Base-by-base conservation (phyloP, 1,140 invertebrate species). In the Caenorhabditis remanei region DNA sequence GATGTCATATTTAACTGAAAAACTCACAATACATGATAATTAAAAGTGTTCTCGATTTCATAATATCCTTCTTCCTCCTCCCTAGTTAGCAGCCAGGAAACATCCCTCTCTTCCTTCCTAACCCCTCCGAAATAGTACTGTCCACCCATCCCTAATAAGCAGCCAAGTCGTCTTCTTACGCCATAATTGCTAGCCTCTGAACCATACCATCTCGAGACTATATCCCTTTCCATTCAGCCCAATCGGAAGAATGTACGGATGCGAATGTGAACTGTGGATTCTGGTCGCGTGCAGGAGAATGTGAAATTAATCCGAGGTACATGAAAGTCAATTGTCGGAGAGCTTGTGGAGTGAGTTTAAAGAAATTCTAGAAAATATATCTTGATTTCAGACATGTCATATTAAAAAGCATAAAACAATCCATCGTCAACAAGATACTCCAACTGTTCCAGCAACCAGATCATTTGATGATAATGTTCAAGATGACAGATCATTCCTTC, bases 241-340 rank as follows among this genome's bases (percentile, higher is more conserved):
- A 5, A 43, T 46, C 46, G n/a, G 19, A 50, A n/a, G 46, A 48
- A 79, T 79, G 71, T 50, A 13, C n/a, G 19, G 82, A 87, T 50
- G 21, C 13, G 11, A 82, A 87, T 48, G 7, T 56, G 4, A 58
- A 83, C 48, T 87, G 86, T 48, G 40, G 41, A n/a, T 87, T 87
- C 48, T 87, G 86, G 86, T 84, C 79, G 24, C 56, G 67, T 50
- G 82, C 16, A 32, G 82, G 79, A 19, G 88, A 88, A 67, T 88
- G 88, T 48, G 56, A 83, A 11, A 13, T 58, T 2, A 88, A 88
- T 79, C 88, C 88, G 3, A 75, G 79, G 19, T 88, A 56, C 75
- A 88, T 88, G 88, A 50, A 82, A 9, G 56, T 32, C 41, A 50
- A 88, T 43, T 88, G 88, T 88, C 58, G 50, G 61, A 75, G 56